Evolutionary conservation across 2,797 vertebrate genomes (phyloP).

Genomic region (Enteromius trimaculatus): DNA sequence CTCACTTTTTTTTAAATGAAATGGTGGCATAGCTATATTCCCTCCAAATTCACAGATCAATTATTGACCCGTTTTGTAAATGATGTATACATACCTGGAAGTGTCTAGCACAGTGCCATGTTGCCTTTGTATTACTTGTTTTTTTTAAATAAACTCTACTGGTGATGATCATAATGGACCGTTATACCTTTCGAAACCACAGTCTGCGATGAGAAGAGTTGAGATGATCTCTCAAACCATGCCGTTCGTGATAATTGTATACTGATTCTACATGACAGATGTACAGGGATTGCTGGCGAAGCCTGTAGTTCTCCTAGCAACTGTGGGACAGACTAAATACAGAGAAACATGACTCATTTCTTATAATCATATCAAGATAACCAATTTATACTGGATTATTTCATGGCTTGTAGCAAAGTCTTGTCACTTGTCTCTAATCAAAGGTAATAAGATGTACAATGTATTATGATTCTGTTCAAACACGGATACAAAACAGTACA

Average conservation of each 20-base stretch:
- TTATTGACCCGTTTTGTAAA: neutral
- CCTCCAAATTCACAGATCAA: neutral
- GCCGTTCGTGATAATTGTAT: neutral
- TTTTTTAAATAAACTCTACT: conserved; percentile 10
- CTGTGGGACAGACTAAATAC: neutral
- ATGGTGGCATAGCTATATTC: neutral
- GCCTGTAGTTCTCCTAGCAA: conserved; percentile 41
- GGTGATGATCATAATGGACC: conserved; percentile 7
- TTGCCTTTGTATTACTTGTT: conserved; percentile 10
- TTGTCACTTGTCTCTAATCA: neutral
- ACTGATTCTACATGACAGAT: conserved; percentile 14
- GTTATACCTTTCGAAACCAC: neutral
- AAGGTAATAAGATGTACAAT: neutral
- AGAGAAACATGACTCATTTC: neutral
- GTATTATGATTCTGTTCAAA: neutral
- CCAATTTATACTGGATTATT: conserved; percentile 10
- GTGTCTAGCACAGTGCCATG: conserved; percentile 5
- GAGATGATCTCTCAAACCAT: conserved; percentile 5
- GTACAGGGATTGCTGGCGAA: neutral
- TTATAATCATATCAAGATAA: conserved; percentile 2
- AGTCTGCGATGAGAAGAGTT: neutral
- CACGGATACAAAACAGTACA: neutral
- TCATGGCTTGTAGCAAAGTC: neutral
- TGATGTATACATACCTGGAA: conserved; percentile 15
- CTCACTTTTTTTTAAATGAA: neutral